Base-by-base conservation (phyloP, 1,140 invertebrate species). In the Eupristina koningsbergeri region DNA sequence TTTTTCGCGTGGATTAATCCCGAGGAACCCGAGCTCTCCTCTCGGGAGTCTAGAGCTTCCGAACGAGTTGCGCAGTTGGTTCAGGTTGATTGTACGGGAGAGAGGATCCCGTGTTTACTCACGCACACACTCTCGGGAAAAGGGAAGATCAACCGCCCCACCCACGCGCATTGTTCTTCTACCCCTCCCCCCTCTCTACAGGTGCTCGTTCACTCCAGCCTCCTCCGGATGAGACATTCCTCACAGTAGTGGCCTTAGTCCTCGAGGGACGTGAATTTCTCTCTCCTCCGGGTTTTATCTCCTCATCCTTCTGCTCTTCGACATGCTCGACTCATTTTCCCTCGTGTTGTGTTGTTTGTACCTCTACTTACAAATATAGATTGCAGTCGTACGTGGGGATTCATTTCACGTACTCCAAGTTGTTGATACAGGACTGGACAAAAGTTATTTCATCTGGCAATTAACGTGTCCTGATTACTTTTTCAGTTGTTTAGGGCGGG, bases 141-240 rank as follows among this genome's bases (percentile, higher is more conserved):
- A 69, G n/a, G n/a, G n/a, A n/a, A 67, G 71, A 81, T 17, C 22
- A 11, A 31, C 36, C 47, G 67, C 82, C 82, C 76, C 76, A 83
- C 82, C 82, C 53, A 73, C 76, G 76, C 81, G 15, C 67, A n/a
- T 0, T 73, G 11, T n/a, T 34, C 6, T 36, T 3, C n/a, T 63
- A 36, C 61, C 83, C 47, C 78, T 79, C 78, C 45, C 69, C 64
- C 67, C 36, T 41, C 34, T 81, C 75, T 73, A 39, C 74, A 76
- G 74, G 74, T 76, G 74, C 50, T 75, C 45, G 8, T 13, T 73
- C 69, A 47, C 39, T 19, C 39, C n/a, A 26, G 73, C 0, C 36
- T 17, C 2, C 41, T 39, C 13, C n/a, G n/a, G n/a, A n/a, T n/a
- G 63, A 77, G 81, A 69, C 81, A 83, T 83, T 83, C 81, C 74